Evolutionary conservation across 92 coral and sea anemone genomes (phyloP).

Genomic region (Chrysogorgia sp.): DNA sequence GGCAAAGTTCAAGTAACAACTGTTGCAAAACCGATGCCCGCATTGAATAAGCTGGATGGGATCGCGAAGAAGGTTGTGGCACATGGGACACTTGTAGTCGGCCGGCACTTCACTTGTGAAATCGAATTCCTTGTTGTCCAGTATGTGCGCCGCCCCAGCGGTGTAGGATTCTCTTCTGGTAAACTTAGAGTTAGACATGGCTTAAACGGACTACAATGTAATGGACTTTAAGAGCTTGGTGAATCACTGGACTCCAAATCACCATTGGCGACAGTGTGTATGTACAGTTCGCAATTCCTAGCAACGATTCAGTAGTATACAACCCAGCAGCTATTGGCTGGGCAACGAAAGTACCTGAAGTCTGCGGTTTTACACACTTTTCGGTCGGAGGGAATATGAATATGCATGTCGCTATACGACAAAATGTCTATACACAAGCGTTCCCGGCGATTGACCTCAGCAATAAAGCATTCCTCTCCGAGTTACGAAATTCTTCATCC

Average conservation of each 20-base stretch:
- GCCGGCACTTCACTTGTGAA: conserved; percentile 40
- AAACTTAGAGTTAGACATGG: conserved; percentile 18
- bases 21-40: conserved; percentile 45
- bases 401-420: too few species aligned
- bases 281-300: not conserved
- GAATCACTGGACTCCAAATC: not conserved
- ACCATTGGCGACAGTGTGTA: not conserved
- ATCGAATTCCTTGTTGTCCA: conserved; percentile 27
- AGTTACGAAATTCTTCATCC: too few species aligned
- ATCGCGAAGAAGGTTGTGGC: conserved; percentile 28
- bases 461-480: too few species aligned
- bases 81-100: conserved; percentile 40
- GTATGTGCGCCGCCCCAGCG: conserved; percentile 19
- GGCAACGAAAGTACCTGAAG: not conserved
- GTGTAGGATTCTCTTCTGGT: conserved; percentile 20
- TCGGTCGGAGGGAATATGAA: not conserved
- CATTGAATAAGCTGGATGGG: conserved; percentile 37
- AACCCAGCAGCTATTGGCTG: not conserved
- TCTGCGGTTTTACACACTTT: not conserved
- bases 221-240: not conserved
- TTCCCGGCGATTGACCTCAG: too few species aligned
- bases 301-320: not conserved
- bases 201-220: not conserved
- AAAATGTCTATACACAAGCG: too few species aligned
- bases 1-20: conserved; percentile 19